Conservation (phyloP, 2,113 vertebrate genomes). For the Lichenostomus cassidix region DNA sequence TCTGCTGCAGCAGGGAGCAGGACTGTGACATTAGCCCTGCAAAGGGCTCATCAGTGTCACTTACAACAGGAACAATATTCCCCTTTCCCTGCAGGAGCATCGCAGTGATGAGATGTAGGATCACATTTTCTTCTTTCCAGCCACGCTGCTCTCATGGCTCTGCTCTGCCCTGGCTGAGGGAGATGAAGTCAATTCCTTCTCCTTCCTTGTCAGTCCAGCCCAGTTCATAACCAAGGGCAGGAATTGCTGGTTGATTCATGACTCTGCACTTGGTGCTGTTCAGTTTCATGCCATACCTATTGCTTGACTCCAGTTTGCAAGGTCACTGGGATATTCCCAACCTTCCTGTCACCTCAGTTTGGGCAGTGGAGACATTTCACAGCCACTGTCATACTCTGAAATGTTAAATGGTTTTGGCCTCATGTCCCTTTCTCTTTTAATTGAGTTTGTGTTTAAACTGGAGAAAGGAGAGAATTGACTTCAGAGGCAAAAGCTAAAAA, state of each 20-base stretch:
- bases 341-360: neutral
- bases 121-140: neutral
- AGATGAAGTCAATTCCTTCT: neutral
- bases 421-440: neutral
- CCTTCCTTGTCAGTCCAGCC: neutral
- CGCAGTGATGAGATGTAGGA: neutral
- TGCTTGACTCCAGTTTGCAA: neutral
- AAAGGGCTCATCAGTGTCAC: slow-evolving; percentile 2
- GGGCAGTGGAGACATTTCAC: neutral
- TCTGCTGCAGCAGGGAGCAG: neutral
- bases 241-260: neutral
- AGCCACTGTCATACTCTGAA: neutral
- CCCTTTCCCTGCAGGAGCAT: neutral
- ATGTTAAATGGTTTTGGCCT: neutral
- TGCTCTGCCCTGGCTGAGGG: neutral
- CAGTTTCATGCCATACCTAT: neutral
- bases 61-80: neutral
- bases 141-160: neutral
- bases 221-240: neutral
- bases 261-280: neutral
- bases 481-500: neutral
- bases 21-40: neutral
- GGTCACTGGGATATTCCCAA: neutral
- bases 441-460: neutral
- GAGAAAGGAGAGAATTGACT: neutral